A percentile compares a stretch with the other conserved stretches of the same genome.
These are phyloP conservation scores for Morpho deidamia DNA, from an alignment of 2,888 invertebrate species.

Conservation along the genomic window DNA sequence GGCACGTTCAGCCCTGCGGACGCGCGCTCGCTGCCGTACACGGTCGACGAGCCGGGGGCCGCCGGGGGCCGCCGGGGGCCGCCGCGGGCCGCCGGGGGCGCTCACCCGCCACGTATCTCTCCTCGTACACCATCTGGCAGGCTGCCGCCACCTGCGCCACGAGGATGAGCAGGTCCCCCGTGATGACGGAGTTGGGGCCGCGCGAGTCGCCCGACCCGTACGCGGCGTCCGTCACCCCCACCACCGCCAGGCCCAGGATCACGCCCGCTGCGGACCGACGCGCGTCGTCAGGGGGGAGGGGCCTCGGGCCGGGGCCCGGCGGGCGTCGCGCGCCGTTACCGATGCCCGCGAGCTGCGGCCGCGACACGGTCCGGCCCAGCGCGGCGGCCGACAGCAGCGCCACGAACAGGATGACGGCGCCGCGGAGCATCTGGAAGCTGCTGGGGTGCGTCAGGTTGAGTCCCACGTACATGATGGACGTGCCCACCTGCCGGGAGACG, in stretches of 20 bases:
- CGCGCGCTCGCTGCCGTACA: too few relatives aligned
- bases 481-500: conserved; percentile 76
- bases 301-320: too few relatives aligned
- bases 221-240: conserved; percentile 86
- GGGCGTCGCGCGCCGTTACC: conserved; percentile 32
- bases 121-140: conserved; percentile 96
- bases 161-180: conserved; percentile 87
- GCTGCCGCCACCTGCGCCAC: conserved; percentile 90
- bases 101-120: conserved; percentile 87
- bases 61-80: too few relatives aligned
- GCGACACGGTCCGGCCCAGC: conserved; percentile 81
- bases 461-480: conserved; percentile 94
- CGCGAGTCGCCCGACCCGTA: conserved; percentile 62
- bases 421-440: conserved; percentile 97
- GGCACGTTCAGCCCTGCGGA: conserved; percentile 86
- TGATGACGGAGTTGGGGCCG: conserved; percentile 85
- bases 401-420: conserved; percentile 92
- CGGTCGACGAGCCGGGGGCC: too few relatives aligned
- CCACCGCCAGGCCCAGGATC: conserved; percentile 83
- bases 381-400: conserved; percentile 92
- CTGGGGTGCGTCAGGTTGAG: conserved; percentile 94
- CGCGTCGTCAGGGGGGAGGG: neutral
- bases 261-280: conserved; percentile 68
- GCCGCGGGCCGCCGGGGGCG: too few relatives aligned
- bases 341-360: conserved; percentile 88